A percentile compares a stretch with the other conserved stretches of the same genome.
These are phyloP conservation scores for Caenorhabditis macrosperma DNA, from an alignment of 2,888 invertebrate species.

Conservation along the genomic window DNA sequence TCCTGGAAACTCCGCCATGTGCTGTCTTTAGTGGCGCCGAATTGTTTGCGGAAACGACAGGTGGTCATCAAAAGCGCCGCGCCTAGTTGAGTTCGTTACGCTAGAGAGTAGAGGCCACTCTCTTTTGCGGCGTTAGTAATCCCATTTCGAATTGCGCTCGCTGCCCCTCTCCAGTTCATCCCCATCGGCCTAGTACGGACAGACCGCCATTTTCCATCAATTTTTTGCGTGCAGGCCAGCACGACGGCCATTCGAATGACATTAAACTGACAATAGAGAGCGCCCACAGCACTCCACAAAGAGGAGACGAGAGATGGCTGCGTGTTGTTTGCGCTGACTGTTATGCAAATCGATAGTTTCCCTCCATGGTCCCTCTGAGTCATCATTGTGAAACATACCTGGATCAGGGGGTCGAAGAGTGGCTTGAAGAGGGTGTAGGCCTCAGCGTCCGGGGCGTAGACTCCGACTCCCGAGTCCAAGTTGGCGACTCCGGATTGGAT, in stretches of 20 bases:
- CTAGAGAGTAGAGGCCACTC: constrained; percentile 15
- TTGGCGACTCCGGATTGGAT: constrained; percentile 92
- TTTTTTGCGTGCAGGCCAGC: neutral
- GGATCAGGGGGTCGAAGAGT: constrained; percentile 97
- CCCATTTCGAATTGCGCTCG: constrained; percentile 44
- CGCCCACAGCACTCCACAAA: neutral
- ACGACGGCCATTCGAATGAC: constrained; percentile 19
- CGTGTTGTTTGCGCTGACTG: neutral
- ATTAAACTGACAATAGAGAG: constrained; percentile 28
- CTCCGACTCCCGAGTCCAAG: constrained; percentile 93
- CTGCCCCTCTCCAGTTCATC: constrained; percentile 11
- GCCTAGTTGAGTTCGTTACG: constrained; percentile 21
- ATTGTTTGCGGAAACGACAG: constrained; percentile 32
- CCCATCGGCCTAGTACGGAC: constrained; percentile 14
- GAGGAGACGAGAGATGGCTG: neutral
- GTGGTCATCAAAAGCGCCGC: constrained; percentile 24
- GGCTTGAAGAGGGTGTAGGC: constrained; percentile 92
- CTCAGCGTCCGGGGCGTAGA: constrained; percentile 94
- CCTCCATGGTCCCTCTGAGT: neutral
- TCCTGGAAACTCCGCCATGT: constrained; percentile 82
- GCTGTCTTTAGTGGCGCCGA: neutral
- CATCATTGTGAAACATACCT: constrained; percentile 53
- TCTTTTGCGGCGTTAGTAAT: constrained; percentile 43
- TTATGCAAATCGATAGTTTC: constrained; percentile 9
- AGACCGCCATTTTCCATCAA: constrained; percentile 11